Conservation (phyloP, 2,888 invertebrate species). For the Erebia ligea region DNA sequence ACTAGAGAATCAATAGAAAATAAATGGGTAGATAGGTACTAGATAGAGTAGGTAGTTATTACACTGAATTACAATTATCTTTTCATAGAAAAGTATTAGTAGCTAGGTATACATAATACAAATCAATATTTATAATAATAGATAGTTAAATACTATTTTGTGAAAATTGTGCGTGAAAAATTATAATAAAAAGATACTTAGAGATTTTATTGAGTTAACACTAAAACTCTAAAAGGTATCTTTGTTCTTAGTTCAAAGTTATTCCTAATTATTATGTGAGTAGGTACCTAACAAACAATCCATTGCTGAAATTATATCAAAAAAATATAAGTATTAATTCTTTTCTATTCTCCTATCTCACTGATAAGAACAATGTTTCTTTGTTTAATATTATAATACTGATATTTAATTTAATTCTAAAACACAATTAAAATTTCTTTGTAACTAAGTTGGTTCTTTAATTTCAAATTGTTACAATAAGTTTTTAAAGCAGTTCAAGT, state of each 20-base stretch:
- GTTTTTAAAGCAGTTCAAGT: not conserved
- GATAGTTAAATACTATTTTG: not conserved
- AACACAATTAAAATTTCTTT: not conserved
- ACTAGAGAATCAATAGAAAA: not conserved
- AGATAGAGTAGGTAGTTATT: not conserved
- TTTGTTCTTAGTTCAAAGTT: too few relatives aligned
- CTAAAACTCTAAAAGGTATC: too few relatives aligned
- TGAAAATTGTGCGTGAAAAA: not conserved
- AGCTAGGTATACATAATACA: not conserved
- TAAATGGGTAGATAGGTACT: not conserved
- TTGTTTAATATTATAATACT: too few relatives aligned
- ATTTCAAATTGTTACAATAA: not conserved
- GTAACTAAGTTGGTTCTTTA: constrained; percentile 9
- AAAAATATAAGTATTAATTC: too few relatives aligned
- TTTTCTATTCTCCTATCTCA: too few relatives aligned
- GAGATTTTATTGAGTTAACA: too few relatives aligned
- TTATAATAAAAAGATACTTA: not conserved
- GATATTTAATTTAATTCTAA: not conserved
- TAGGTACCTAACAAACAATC: too few relatives aligned
- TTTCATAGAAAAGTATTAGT: not conserved
- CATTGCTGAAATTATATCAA: too few relatives aligned
- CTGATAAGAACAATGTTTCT: too few relatives aligned
- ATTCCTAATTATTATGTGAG: too few relatives aligned
- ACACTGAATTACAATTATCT: not conserved
- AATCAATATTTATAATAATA: too few relatives aligned